Base-by-base conservation (phyloP, 2,797 vertebrate species). In the Mus caroli region DNA sequence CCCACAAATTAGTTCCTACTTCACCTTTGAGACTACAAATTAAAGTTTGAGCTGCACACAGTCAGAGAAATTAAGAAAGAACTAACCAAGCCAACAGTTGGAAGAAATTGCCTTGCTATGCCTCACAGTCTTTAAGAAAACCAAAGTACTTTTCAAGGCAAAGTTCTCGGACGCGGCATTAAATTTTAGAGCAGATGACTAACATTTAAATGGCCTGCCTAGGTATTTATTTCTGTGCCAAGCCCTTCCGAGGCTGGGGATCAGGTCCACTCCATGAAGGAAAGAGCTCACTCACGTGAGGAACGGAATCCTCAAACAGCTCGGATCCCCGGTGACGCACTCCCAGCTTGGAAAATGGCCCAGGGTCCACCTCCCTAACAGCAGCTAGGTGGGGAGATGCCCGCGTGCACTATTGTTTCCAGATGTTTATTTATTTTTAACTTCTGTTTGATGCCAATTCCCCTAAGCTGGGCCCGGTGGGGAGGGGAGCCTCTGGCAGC, bases 391-490 rank as follows among this genome's bases (percentile, higher is more conserved):
- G 71, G 43, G 93, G 84, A 92, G 76, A 64, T 3, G 67, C 91
- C 77, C 96, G 91, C 91, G 91, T 95, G 95, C 95, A 93, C 95
- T 83, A 92, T 95, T 96, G 94, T 97, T 95, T 90, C 91, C 84
- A 97, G 86, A 60, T 4, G 86, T 92, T 93, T 91, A 4, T 94
- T 91, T 92, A 92, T 92, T 80, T 94, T 92, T 88, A 75, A 97
- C 94, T 95, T 90, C 22, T 64, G 91, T 91, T 82, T 26, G 37
- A 15, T 17, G 58, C 31, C 76, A 12, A 37, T 20, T 77, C 71
- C 82, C 75, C 54, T 52, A 15, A 50, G 37, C 96, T 54, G 67
- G 24, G 76, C 80, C 90, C 37, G 28, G 64, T 1, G 1, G 2
- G 31, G n/a, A 28, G 3, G 58, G 54, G 22, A 37, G 82, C 28